Conservation (phyloP, 2,888 invertebrate species). For the Tipula confusa region DNA sequence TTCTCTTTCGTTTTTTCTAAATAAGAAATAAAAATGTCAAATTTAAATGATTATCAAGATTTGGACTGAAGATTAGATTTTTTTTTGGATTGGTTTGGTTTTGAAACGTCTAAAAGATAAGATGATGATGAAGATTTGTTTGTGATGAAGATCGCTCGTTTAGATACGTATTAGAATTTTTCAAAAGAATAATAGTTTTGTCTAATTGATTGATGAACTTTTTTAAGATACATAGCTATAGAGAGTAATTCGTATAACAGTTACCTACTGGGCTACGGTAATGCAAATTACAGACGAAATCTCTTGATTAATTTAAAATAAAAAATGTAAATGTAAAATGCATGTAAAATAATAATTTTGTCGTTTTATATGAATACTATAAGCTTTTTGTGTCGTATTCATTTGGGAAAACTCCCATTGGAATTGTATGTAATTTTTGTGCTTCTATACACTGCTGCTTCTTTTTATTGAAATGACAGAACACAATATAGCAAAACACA, state of each 20-base stretch:
- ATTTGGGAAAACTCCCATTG: background rate
- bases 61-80: background rate
- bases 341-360: background rate
- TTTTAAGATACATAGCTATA: background rate
- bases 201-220: background rate
- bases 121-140: background rate
- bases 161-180: background rate
- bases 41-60: conserved; percentile 12
- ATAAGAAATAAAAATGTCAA: conserved; percentile 25
- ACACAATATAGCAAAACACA: background rate
- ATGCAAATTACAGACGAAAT: background rate
- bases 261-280: background rate
- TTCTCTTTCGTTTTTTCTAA: background rate
- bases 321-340: background rate
- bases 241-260: background rate
- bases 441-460: background rate
- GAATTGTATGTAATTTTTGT: background rate
- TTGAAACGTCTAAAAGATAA: background rate
- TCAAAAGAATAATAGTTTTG: background rate
- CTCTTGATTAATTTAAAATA: background rate
- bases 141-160: background rate
- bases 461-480: background rate
- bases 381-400: background rate
- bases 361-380: background rate
- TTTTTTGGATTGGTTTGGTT: background rate